Base-by-base conservation (phyloP, 2,888 invertebrate species). In the Linhomoeus sp. region DNA sequence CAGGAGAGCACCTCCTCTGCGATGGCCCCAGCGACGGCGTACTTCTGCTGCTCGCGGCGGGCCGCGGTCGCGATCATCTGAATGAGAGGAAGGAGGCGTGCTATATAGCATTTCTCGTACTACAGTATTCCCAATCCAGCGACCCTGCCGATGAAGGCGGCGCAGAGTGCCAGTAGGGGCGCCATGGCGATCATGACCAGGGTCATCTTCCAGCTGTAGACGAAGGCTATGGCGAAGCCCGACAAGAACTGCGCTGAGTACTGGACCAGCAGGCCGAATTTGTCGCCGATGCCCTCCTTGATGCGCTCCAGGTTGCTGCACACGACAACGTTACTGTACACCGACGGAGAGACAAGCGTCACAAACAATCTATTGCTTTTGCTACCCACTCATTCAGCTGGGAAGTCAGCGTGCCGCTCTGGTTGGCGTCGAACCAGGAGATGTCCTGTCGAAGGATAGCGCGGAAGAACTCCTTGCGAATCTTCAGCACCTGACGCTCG, bases 381-480 rank as follows among this genome's bases (percentile, higher is more conserved):
- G 29, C 29, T n/a, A 49, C 64, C 58, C 59, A 72, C 71, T 72
- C 71, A n/a, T 71, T 67, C 17, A 72, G 57, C 53, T 70, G 68
- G 3, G 66, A 65, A 2, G 69, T 66, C 41, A 72, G 58, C 50
- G 70, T 69, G 36, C 71, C 71, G n/a, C 64, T 65, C 48, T 68
- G 65, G 51, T 69, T 67, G 24, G 60, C 62, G 53, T 69, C 69
- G 55, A 63, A 69, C 67, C 68, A 69, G 20, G 62, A 58, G 47
- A 68, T 67, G 49, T 69, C 67, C 51, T 69, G 68, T 5, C 63
- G 53, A 37, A 69, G 55, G 22, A 69, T 58, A n/a, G 65, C 55
- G 37, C 58, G 55, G 49, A 73, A 65, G 51, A 72, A 72, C 25
- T 55, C 53, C 24, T 62, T 58, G 19, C 73, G 58, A 20, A 73